Percentiles rank a stretch among this genome's conserved stretches.
phyloP scores from a whole-genome alignment of 2,797 vertebrate genomes.

The Lacerta viridis region DNA sequence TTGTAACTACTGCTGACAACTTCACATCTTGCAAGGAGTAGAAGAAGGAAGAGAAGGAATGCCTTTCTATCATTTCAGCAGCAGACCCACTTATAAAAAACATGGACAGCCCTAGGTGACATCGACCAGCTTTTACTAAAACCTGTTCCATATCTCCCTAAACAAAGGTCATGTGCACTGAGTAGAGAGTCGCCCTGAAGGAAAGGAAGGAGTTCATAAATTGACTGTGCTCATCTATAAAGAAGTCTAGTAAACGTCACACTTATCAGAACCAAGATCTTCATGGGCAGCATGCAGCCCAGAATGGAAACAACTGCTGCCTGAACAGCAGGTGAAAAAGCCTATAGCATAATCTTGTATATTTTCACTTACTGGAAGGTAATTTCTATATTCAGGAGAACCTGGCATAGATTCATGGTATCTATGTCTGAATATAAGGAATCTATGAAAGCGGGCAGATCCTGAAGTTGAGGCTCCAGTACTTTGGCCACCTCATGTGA shows the following conservation, averaged over 20 bases:
- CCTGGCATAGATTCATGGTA: neutral
- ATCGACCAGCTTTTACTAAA: neutral
- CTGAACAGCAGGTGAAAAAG: neutral
- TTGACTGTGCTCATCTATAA: neutral
- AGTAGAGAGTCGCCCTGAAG: neutral
- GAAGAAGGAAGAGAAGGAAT: neutral
- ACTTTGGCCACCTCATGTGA: no score
- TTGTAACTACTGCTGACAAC: neutral
- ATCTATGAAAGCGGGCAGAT: neutral
- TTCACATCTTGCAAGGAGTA: neutral
- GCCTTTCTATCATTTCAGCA: neutral
- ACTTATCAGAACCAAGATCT: neutral
- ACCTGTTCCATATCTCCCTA: neutral
- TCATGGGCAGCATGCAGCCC: neutral
- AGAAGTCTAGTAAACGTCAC: neutral
- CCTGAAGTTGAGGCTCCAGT: no score
- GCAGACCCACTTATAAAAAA: neutral
- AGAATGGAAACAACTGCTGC: neutral
- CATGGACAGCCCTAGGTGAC: neutral
- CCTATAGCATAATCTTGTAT: neutral
- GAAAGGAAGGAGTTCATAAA: neutral
- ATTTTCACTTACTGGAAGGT: neutral
- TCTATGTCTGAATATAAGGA: no score
- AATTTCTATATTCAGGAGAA: neutral
- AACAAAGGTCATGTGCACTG: neutral